Percentiles rank a stretch among this genome's conserved stretches.
phyloP scores from a whole-genome alignment of 2,888 invertebrate genomes.

The Meta bourneti region DNA sequence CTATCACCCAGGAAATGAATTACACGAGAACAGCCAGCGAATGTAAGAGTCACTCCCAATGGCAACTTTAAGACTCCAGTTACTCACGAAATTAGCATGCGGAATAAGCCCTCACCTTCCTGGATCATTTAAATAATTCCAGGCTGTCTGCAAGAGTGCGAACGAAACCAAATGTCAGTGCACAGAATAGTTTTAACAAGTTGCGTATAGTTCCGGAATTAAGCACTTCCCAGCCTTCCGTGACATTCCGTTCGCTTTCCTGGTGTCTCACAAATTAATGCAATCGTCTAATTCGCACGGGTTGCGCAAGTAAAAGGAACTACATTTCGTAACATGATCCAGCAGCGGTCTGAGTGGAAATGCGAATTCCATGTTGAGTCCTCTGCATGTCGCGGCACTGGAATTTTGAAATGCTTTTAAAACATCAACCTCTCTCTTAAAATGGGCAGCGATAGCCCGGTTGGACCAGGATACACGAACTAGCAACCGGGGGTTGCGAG shows the following conservation, averaged over 20 bases:
- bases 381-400: neutral
- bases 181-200: constrained; percentile 4
- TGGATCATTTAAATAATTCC: neutral
- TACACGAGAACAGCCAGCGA: too few species aligned
- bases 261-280: constrained; percentile 22
- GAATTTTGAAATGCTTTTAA: too few species aligned
- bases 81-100: constrained; percentile 1
- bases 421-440: too few species aligned
- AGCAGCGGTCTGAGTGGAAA: neutral
- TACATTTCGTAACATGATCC: neutral
- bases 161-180: constrained; percentile 12
- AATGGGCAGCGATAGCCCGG: too few species aligned
- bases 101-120: neutral
- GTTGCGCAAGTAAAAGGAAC: neutral
- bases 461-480: too few species aligned
- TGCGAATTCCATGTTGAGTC: too few species aligned
- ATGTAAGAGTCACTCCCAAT: too few species aligned
- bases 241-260: neutral
- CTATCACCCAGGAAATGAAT: too few species aligned
- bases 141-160: neutral
- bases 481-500: too few species aligned
- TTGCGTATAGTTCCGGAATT: constrained; percentile 9
- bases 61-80: neutral
- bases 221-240: constrained; percentile 13
- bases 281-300: neutral